These are phyloP conservation scores for Periparus ater DNA, from an alignment of 2,797 vertebrate genomes.

Conservation along the genomic window DNA sequence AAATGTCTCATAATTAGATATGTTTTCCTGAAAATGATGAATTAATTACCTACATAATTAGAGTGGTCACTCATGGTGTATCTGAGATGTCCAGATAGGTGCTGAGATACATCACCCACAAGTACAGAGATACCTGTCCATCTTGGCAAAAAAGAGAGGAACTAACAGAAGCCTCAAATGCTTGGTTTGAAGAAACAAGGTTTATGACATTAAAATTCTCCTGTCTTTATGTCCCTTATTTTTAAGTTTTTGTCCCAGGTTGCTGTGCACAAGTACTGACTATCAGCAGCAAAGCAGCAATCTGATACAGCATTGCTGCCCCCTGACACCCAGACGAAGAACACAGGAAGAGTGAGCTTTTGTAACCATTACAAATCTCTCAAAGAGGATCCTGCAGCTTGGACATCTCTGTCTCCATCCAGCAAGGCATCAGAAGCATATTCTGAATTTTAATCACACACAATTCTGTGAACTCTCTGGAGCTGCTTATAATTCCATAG, in stretches of 20 bases:
- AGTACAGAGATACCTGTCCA: slow-evolving; percentile 60
- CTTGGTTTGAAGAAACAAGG: slow-evolving; percentile 61
- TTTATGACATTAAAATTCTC: slow-evolving; percentile 67
- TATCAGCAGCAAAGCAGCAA: slow-evolving; percentile 80
- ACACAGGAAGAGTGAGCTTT: not conserved
- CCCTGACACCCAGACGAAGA: slow-evolving; percentile 66
- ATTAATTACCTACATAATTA: not conserved
- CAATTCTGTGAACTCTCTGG: not conserved
- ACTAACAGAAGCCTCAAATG: slow-evolving; percentile 78
- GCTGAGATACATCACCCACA: not conserved
- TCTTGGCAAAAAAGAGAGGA: slow-evolving; percentile 79
- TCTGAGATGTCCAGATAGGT: not conserved
- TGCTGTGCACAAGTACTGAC: slow-evolving; percentile 80
- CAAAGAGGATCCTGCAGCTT: not conserved
- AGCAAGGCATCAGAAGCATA: not conserved
- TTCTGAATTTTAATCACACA: not conserved
- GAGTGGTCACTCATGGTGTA: not conserved
- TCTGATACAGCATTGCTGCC: slow-evolving; percentile 76
- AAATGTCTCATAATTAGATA: not conserved
- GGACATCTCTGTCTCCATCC: not conserved
- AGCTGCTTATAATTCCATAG: not conserved
- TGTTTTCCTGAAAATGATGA: not conserved
- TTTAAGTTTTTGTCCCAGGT: slow-evolving; percentile 83
- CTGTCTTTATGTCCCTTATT: slow-evolving; percentile 79
- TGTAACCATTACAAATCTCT: not conserved